These are phyloP conservation scores for Xiphophorus hellerii DNA, from an alignment of 2,113 vertebrate genomes.

Conservation along the genomic window DNA sequence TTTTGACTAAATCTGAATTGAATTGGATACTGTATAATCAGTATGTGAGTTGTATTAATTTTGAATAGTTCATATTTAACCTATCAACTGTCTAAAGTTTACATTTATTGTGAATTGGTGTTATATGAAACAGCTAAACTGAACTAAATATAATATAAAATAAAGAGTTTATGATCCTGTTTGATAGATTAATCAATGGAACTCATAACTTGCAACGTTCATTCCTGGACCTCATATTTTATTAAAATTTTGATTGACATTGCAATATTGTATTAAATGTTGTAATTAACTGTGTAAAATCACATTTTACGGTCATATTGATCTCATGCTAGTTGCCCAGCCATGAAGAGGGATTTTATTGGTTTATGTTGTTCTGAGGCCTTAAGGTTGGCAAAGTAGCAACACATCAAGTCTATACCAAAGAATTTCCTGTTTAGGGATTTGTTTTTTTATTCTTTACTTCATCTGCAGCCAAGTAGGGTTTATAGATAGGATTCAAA, in stretches of 20 bases:
- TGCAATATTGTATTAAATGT: not conserved
- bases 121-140: not conserved
- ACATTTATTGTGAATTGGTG: not conserved
- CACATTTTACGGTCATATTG: not conserved
- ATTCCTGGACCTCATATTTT: not conserved
- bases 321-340: not conserved
- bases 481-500: not conserved
- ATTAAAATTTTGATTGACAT: not conserved
- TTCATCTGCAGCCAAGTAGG: not conserved
- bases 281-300: conserved; percentile 1
- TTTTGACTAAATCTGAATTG: not conserved
- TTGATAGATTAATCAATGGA: not conserved
- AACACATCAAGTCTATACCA: not conserved
- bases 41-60: not conserved
- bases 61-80: not conserved
- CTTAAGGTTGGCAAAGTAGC: not conserved
- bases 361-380: not conserved
- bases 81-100: not conserved
- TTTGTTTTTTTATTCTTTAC: not conserved
- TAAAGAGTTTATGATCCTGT: not conserved
- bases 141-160: not conserved
- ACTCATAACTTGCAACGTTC: not conserved
- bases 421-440: not conserved
- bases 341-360: not conserved
- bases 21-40: not conserved